Percentiles rank a stretch among this genome's conserved stretches.
phyloP scores from a whole-genome alignment of 2,797 vertebrate species.

The Cossypha polioptera region DNA sequence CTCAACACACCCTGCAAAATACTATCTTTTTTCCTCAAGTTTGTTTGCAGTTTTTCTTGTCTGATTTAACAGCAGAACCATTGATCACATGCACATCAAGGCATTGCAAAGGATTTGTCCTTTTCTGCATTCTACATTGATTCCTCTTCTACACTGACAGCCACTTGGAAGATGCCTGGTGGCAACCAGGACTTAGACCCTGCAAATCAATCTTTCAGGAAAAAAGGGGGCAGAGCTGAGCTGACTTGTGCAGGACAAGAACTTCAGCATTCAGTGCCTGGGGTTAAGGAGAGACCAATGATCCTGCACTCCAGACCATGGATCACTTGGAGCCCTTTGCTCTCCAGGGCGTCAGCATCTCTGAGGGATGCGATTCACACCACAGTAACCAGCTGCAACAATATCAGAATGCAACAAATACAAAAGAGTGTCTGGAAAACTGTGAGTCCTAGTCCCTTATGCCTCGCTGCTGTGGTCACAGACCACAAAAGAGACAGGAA shows the following conservation, averaged over 20 bases:
- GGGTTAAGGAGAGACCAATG: background rate
- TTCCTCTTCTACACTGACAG: background rate
- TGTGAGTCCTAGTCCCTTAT: background rate
- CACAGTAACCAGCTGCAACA: background rate
- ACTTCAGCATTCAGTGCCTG: background rate
- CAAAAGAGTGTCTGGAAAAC: background rate
- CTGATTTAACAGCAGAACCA: background rate
- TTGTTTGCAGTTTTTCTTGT: background rate
- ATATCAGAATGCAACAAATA: background rate
- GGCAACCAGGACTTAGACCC: background rate
- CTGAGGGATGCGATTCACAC: no score
- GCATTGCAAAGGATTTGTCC: background rate
- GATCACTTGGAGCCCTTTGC: background rate
- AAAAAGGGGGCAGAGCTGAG: background rate
- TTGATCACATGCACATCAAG: accelerated
- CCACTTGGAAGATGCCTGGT: background rate
- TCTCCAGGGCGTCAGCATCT: background rate
- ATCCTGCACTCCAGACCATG: background rate
- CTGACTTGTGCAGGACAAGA: background rate
- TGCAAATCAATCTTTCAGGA: background rate
- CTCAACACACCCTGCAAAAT: background rate
- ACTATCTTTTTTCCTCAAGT: background rate
- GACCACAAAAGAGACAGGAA: background rate
- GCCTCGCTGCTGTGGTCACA: background rate
- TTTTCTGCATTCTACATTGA: background rate